A percentile compares a stretch with the other conserved stretches of the same genome.
These are phyloP conservation scores for Acestrorhynchus altus DNA, from an alignment of 2,797 vertebrate species.

Conservation along the genomic window DNA sequence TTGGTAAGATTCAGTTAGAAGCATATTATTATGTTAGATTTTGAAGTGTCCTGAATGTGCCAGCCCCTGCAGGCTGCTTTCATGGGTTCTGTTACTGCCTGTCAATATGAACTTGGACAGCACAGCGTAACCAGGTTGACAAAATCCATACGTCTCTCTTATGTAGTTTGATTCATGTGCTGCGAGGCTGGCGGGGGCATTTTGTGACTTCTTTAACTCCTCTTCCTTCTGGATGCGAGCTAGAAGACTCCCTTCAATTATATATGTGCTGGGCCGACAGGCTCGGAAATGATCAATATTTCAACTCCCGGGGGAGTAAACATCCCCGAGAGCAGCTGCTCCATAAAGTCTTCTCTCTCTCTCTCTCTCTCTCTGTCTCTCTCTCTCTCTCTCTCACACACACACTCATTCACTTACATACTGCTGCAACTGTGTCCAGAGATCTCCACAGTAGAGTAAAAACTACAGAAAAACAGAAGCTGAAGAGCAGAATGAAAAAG, in stretches of 20 bases:
- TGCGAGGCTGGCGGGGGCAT: conserved; percentile 20
- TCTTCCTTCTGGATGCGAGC: conserved; percentile 42
- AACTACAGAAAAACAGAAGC: background rate
- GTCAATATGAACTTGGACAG: conserved; percentile 36
- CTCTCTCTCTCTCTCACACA: background rate
- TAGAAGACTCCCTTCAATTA: conserved; percentile 73
- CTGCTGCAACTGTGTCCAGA: conserved; percentile 17
- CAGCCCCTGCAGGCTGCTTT: conserved; percentile 14
- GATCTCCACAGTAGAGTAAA: conserved; percentile 6
- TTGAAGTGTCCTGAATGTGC: conserved; percentile 4
- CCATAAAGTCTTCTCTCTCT: conserved; percentile 66
- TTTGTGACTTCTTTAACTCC: conserved; percentile 53
- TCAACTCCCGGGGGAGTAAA: conserved; percentile 76
- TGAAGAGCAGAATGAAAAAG: background rate
- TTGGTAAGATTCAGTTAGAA: background rate
- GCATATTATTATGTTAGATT: background rate
- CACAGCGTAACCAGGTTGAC: conserved; percentile 29
- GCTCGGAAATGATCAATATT: conserved; percentile 81
- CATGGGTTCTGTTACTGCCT: background rate
- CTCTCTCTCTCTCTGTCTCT: too few species aligned
- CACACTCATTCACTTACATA: conserved; percentile 46
- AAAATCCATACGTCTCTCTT: conserved; percentile 47
- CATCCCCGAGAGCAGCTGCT: conserved; percentile 76
- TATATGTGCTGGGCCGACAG: conserved; percentile 67
- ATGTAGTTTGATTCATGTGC: conserved; percentile 37